Base-by-base conservation (phyloP, 2,113 vertebrate genomes). In the Odontophorus gujanensis region DNA sequence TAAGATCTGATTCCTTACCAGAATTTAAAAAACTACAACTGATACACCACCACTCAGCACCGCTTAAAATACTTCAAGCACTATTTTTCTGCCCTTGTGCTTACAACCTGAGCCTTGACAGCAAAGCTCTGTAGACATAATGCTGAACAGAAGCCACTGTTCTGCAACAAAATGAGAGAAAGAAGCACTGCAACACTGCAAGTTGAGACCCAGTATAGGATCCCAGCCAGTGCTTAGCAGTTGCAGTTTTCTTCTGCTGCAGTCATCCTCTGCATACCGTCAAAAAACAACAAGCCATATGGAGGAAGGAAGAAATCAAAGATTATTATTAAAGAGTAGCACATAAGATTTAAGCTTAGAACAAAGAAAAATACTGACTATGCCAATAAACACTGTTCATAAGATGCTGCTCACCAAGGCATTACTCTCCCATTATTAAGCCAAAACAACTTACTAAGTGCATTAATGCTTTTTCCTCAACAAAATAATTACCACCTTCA, bases 111-210 rank as follows among this genome's bases (percentile, higher is more conserved):
- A 92, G 43, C 40, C 75, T 92, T 85, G 78, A 85, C 82, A 96
- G 93, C 87, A 92, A 69, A 72, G 83, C 58, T 78, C 40, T n/a
- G 59, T 32, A 96, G 50, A 81, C 57, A 81, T 81, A 96, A 90
- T 78, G 40, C 48, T 86, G 89, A 93, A 73, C 47, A 82, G 77
- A 85, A 90, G 67, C 65, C 65, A 9, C 40, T 47, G 61, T 62
- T 51, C 67, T 82, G 73, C 79, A 73, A 91, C 81, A 95, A 91
- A 71, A 89, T 55, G 48, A 59, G 69, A 96, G 40, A 83, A 92
- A 92, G 66, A 38, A 92, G 73, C 80, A 71, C 1, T 81, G 71
- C 84, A 93, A 34, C 61, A 40, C n/a, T 48, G 90, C 68, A 74
- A 59, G 43, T 66, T 32, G 4, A 93, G 87, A 53, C 45, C 61